phyloP scores from a whole-genome alignment of 2,888 invertebrate species.

The Eupeodes latifasciatus region DNA sequence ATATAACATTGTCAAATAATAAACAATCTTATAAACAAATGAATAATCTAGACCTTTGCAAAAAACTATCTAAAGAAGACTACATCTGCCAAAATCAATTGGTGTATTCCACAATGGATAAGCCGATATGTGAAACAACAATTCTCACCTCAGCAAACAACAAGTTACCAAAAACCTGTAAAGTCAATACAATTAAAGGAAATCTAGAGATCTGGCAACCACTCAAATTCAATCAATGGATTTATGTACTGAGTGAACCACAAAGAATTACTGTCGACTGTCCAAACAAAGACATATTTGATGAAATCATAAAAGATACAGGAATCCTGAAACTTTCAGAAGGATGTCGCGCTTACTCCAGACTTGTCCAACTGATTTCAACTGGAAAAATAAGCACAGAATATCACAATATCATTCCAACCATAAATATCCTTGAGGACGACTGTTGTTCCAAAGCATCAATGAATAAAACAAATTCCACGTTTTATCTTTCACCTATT shows the following conservation, averaged over 20 bases:
- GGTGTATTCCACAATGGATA: constrained; percentile 16
- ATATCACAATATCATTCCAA: neutral
- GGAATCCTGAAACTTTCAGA: neutral
- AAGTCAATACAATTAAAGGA: constrained; percentile 11
- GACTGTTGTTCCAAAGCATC: constrained; percentile 1
- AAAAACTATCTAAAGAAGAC: constrained; percentile 18
- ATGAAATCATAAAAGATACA: constrained; percentile 24
- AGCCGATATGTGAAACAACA: neutral
- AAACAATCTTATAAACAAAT: neutral
- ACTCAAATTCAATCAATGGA: constrained; percentile 22
- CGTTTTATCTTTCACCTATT: neutral
- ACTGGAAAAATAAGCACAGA: constrained; percentile 3
- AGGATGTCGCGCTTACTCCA: neutral
- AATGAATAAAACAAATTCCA: neutral
- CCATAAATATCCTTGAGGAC: constrained; percentile 1
- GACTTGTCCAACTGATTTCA: constrained; percentile 6
- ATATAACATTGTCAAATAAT: constrained; percentile 17
- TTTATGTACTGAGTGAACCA: constrained; percentile 28
- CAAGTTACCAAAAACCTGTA: constrained; percentile 16
- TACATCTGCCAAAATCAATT: constrained; percentile 12
- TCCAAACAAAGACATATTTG: constrained; percentile 10
- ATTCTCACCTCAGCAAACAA: constrained; percentile 2
- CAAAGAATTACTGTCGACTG: constrained; percentile 17
- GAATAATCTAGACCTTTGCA: neutral
- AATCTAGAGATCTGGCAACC: constrained; percentile 13